These are phyloP conservation scores for Sylvia atricapilla DNA, from an alignment of 2,113 vertebrate species.

Conservation along the genomic window DNA sequence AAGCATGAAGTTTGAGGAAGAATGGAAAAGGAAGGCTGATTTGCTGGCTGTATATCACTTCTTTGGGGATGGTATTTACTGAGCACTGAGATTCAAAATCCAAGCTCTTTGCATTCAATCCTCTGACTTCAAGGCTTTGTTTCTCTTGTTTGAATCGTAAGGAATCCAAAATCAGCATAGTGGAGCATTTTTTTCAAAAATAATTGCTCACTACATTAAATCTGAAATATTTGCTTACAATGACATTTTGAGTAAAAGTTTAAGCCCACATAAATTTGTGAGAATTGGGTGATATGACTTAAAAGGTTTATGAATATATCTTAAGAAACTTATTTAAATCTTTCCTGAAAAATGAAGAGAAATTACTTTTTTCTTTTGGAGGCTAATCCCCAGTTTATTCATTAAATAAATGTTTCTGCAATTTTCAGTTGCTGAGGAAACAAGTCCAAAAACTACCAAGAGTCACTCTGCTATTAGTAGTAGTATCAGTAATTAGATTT, in stretches of 20 bases:
- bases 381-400: neutral
- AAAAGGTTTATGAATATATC: neutral
- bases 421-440: neutral
- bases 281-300: neutral
- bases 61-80: neutral
- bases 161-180: neutral
- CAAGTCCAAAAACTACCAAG: neutral
- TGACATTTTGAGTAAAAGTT: neutral
- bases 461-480: neutral
- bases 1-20: neutral
- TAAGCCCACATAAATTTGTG: neutral
- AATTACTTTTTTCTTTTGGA: neutral
- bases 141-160: neutral
- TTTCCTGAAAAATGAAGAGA: neutral
- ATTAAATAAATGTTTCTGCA: neutral
- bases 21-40: neutral
- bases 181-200: neutral
- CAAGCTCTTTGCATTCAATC: neutral
- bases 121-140: slow-evolving; percentile 23
- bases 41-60: neutral
- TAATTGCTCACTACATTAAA: neutral
- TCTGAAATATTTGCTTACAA: neutral
- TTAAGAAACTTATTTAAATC: neutral
- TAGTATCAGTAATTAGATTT: neutral
- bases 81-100: neutral